phyloP scores from a whole-genome alignment of 2,797 vertebrate species.

The Hyperoplus lanceolatus region DNA sequence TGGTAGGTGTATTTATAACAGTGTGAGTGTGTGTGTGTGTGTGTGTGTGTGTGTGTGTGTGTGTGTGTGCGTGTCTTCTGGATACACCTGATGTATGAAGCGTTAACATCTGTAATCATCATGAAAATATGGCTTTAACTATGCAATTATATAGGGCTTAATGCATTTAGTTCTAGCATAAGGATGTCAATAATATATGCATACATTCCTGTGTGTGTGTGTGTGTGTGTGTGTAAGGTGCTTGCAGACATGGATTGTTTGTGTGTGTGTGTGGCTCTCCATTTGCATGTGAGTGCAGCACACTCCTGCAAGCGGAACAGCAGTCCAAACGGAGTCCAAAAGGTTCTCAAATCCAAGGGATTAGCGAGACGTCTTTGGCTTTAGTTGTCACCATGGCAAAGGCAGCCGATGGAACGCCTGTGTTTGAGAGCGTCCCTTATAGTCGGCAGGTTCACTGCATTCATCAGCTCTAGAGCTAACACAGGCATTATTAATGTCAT shows the following conservation, averaged over 20 bases:
- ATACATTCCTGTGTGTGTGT: constrained; percentile 27
- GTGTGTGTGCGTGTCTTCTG: constrained; percentile 33
- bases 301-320: constrained; percentile 50
- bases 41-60: constrained; percentile 13
- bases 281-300: constrained; percentile 59
- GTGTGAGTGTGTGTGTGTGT: constrained; percentile 18
- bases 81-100: constrained; percentile 9
- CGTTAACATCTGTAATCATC: constrained; percentile 34
- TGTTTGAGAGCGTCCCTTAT: constrained; percentile 56
- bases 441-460: constrained; percentile 62
- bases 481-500: constrained; percentile 63
- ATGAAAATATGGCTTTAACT: constrained; percentile 1
- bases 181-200: constrained; percentile 1
- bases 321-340: constrained; percentile 34
- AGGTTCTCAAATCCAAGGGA: constrained; percentile 74
- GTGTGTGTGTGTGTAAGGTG: constrained; percentile 30
- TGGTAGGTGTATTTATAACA: background rate
- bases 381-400: constrained; percentile 82
- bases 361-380: constrained; percentile 79
- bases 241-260: constrained; percentile 2
- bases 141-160: constrained; percentile 7
- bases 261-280: constrained; percentile 28
- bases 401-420: constrained; percentile 71
- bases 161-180: background rate
- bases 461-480: constrained; percentile 51